These are phyloP conservation scores for Branchinecta sandiegonensis DNA, from an alignment of 2,888 invertebrate species.

Conservation along the genomic window DNA sequence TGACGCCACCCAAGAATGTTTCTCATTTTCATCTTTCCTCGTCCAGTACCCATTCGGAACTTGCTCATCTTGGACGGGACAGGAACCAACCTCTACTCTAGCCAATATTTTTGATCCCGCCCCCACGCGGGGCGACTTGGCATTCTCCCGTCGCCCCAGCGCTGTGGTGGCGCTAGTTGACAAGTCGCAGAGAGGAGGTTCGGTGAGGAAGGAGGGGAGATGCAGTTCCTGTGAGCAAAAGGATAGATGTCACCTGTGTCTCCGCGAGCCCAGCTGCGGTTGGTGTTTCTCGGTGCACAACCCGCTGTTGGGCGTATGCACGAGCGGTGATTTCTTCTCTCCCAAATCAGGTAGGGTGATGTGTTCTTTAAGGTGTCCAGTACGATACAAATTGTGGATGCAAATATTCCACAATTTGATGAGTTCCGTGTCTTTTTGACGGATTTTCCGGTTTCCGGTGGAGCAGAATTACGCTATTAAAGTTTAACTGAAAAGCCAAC, in stretches of 20 bases:
- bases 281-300: conserved; percentile 84
- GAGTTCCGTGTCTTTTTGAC: too few relatives aligned
- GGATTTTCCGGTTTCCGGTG: too few relatives aligned
- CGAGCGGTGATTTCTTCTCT: conserved; percentile 69
- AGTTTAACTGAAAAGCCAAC: too few relatives aligned
- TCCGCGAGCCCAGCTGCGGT: conserved; percentile 73
- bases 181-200: conserved; percentile 7
- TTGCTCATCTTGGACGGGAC: conserved; percentile 1
- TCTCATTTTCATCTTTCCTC: conserved; percentile 61
- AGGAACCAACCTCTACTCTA: background rate
- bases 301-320: conserved; percentile 70
- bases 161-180: background rate
- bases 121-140: conserved; percentile 36
- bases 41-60: conserved; percentile 13
- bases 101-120: too few relatives aligned
- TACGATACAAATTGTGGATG: too few relatives aligned
- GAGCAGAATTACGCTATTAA: too few relatives aligned
- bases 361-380: too few relatives aligned
- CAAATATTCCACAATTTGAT: too few relatives aligned
- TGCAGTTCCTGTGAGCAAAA: conserved; percentile 66
- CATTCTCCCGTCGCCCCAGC: conserved; percentile 28
- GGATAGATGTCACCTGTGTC: conserved; percentile 58
- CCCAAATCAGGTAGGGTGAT: conserved; percentile 38
- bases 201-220: conserved; percentile 40
- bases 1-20: conserved; percentile 66